These are phyloP conservation scores for Nomada fabriciana DNA, from an alignment of 2,888 invertebrate genomes.

Conservation along the genomic window DNA sequence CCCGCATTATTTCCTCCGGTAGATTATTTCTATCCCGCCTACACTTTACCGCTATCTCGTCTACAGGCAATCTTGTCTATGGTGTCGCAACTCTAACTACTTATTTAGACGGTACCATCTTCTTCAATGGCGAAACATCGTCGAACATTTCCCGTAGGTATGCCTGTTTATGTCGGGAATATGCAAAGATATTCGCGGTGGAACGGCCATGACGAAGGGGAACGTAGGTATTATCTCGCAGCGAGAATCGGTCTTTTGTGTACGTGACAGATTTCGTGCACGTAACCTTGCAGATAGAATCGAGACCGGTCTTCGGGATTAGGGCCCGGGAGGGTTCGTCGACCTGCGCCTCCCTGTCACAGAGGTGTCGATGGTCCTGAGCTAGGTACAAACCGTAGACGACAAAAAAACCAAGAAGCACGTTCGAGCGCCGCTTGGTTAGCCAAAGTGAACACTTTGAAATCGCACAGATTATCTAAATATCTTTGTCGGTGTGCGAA, in stretches of 20 bases:
- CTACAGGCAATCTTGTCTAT: neutral
- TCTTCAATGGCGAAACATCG: neutral
- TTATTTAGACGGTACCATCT: neutral
- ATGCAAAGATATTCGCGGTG: neutral
- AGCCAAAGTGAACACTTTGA: constrained; percentile 57
- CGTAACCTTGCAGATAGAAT: constrained; percentile 63
- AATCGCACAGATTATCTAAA: too few species aligned
- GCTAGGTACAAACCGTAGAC: constrained; percentile 16
- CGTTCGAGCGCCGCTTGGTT: constrained; percentile 12
- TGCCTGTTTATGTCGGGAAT: constrained; percentile 13
- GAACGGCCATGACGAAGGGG: constrained; percentile 11
- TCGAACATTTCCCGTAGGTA: neutral
- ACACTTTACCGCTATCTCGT: neutral
- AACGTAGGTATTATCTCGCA: constrained; percentile 34
- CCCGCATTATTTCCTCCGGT: neutral
- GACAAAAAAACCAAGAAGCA: constrained; percentile 4
- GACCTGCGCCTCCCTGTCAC: constrained; percentile 46
- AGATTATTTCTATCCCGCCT: constrained; percentile 5
- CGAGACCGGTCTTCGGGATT: constrained; percentile 69
- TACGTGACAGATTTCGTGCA: constrained; percentile 57
- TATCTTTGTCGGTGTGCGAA: too few species aligned
- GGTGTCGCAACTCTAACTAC: neutral
- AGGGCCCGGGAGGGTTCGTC: constrained; percentile 57
- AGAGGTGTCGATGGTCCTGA: constrained; percentile 30
- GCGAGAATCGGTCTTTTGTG: constrained; percentile 30